Base-by-base conservation (phyloP, 2,888 invertebrate genomes). In the Sesia bembeciformis region DNA sequence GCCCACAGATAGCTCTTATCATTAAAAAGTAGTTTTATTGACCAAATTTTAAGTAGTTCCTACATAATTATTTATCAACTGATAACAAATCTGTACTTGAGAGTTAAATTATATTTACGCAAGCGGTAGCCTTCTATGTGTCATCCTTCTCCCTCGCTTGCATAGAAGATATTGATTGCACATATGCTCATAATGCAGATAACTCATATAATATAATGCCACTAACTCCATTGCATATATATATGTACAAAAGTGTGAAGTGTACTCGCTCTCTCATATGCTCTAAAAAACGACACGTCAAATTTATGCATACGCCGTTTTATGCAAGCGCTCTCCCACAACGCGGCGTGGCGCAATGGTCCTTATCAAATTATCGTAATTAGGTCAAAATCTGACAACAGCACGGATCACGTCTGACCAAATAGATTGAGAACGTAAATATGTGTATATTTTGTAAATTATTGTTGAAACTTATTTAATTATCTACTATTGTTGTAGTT, bases 361-460 rank as follows among this genome's bases (percentile, higher is more conserved):
- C n/a, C n/a, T 46, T 23, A 46, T 46, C 23, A 46, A 8, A n/a
- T 8, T 46, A 46, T 23, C 46, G 46, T 46, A 46, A 46, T 46
- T 46, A 46, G 46, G 23, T 46, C 46, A 46, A 42, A 42, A 42
- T 42, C 42, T 7, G 42, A 1, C 49, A 53, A 49, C 54, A 52
- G 40, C 57, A 55, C 54, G 57, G 57, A 56, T 8, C 5, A 52
- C 58, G 49, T 58, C 59, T 51, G 57, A 61, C 60, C 62, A 62
- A 61, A 61, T 60, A 57, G 54, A 53, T 54, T 49, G 7, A 49
- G 8, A 49, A 71, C 68, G 62, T 77, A 67, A 81, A 71, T 69
- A 62, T 76, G 67, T 81, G 77, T 81, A 81, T 84, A 85, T 86
- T 85, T 84, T 86, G 82, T 86, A 84, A 77, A 64, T 76, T 81